These are phyloP conservation scores for Charanyca ferruginea DNA, from an alignment of 2,888 invertebrate genomes.

Conservation along the genomic window DNA sequence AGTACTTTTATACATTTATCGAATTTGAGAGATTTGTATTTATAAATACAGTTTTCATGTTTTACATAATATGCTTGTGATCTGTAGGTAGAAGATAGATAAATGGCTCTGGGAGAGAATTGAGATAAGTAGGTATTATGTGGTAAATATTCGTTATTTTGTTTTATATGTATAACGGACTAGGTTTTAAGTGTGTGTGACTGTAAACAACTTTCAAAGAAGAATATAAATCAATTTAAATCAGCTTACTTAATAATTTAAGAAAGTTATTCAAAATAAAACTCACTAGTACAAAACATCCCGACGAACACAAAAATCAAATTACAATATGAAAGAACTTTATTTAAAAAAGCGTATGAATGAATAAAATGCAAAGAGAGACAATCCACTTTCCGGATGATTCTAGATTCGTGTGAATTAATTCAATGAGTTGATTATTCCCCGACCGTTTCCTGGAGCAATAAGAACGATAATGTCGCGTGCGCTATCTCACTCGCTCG, in stretches of 20 bases:
- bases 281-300: constrained; percentile 33
- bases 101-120: constrained; percentile 6
- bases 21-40: constrained; percentile 59
- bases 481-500: constrained; percentile 46
- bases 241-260: not conserved
- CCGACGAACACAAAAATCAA: constrained; percentile 26
- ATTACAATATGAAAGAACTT: constrained; percentile 50
- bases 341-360: constrained; percentile 52
- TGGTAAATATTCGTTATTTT: constrained; percentile 8
- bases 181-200: not conserved
- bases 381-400: constrained; percentile 62
- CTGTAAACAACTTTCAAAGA: not conserved
- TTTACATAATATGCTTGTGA: constrained; percentile 21
- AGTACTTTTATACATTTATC: constrained; percentile 40
- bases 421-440: constrained; percentile 76
- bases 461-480: constrained; percentile 60
- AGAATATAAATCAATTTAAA: not conserved
- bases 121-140: constrained; percentile 6
- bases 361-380: constrained; percentile 56
- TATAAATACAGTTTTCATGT: constrained; percentile 41
- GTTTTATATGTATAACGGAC: not conserved
- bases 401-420: constrained; percentile 71
- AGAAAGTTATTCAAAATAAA: not conserved
- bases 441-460: constrained; percentile 67
- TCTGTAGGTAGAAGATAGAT: constrained; percentile 7